Evolutionary conservation across 2,113 vertebrate species (phyloP), one percentile per base, ranked within the genome.

Genomic region (Etheostoma spectabile): DNA sequence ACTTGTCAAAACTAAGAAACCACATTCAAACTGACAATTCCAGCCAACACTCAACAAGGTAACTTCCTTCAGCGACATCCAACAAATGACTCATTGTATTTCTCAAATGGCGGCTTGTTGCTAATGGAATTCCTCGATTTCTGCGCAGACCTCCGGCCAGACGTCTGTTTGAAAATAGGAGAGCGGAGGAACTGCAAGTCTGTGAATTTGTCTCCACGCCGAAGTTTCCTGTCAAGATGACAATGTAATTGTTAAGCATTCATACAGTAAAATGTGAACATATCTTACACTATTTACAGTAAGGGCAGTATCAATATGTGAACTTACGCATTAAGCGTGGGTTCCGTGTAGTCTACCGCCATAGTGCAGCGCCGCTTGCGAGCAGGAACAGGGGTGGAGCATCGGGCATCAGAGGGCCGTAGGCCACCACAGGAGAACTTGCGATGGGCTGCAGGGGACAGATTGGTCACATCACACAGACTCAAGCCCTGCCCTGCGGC

Each of bases 141-240:
- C 74, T 89, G 74, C 80, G 76, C 77, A 5, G 92, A 92, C 12
- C 27, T 80, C 77, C 86, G 72, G 4, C 45, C 69, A 1, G 88
- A 30, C 64, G 85, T 93, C 73, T 88, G 84, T 62, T 94, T 93
- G 89, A 97, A 99, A 92, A 99, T 84, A 4, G 98, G 97, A 35
- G 98, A 99, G 77, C 85, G 49, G 84, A 99, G 95, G 91, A 99
- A 98, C 77, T 92, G 84, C 3, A 95, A 78, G 86, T 99, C 98
- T 70, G 98, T 99, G 90, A 96, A 97, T 22, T 96, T 96, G 87
- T 99, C 98, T 16, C 98, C 98, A 80, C 98, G 96, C 45, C 98
- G 95, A 30, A 99, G 96, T 90, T 99, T 99, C 93, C 98, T 99
- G 67, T 87, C 8, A 75, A 38, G 21, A 62, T 52, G 65, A 51